Evolutionary conservation across 2,888 invertebrate species (phyloP).

Genomic region (Pachliopta kotzebuea): DNA sequence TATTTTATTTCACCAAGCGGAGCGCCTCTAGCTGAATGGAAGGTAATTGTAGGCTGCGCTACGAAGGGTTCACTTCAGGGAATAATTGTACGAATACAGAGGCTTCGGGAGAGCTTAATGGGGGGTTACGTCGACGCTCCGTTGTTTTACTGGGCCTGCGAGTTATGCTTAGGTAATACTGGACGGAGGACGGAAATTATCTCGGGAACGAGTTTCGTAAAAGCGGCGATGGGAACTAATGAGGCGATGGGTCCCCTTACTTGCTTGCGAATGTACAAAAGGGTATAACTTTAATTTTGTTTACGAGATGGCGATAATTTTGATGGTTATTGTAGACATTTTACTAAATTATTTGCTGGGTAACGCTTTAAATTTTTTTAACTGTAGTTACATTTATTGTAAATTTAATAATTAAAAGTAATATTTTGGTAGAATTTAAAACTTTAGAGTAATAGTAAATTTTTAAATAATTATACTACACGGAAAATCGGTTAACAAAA

Average conservation of each 20-base stretch:
- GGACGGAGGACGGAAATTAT: slow-evolving; percentile 76
- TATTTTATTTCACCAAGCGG: slow-evolving; percentile 62
- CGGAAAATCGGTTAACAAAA: too few species aligned
- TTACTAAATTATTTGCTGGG: slow-evolving; percentile 36
- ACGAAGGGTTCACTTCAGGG: slow-evolving; percentile 74
- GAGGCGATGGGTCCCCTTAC: slow-evolving; percentile 68
- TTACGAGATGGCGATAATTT: slow-evolving; percentile 60
- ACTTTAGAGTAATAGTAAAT: too few species aligned
- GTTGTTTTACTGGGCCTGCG: slow-evolving; percentile 59
- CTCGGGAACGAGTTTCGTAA: slow-evolving; percentile 72
- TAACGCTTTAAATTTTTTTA: slow-evolving; percentile 20
- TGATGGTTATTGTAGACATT: slow-evolving; percentile 52
- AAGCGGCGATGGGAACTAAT: slow-evolving; percentile 72
- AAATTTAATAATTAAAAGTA: too few species aligned
- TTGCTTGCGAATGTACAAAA: slow-evolving; percentile 71
- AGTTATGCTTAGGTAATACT: slow-evolving; percentile 61
- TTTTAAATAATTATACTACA: too few species aligned
- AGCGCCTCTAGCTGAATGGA: slow-evolving; percentile 69
- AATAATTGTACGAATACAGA: slow-evolving; percentile 76
- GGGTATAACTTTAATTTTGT: slow-evolving; percentile 71
- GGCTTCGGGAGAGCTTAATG: slow-evolving; percentile 76
- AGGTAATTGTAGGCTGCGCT: slow-evolving; percentile 75
- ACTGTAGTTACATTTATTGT: neutral
- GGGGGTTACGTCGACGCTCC: slow-evolving; percentile 62
- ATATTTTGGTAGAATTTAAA: too few species aligned